phyloP scores from a whole-genome alignment of 2,888 invertebrate genomes.

The Drosophila fungiperda region DNA sequence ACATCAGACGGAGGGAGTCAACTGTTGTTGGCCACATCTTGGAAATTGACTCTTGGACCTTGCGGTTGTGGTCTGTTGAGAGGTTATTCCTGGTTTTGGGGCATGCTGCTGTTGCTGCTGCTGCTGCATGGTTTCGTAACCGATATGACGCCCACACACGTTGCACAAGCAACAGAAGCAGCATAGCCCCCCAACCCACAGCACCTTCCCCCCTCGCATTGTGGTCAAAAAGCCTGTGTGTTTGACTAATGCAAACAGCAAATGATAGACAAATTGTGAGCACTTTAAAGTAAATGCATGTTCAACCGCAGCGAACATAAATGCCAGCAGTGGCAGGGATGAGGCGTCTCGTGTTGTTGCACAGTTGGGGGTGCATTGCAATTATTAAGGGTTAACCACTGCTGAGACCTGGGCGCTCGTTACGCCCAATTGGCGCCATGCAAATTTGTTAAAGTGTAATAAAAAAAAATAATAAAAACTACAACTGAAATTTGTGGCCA shows the following conservation, averaged over 20 bases:
- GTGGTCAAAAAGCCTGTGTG: constrained; percentile 2
- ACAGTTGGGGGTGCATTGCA: constrained; percentile 22
- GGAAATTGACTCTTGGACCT: constrained; percentile 49
- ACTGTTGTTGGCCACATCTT: constrained; percentile 14
- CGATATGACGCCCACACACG: constrained; percentile 77
- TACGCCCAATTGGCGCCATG: constrained; percentile 62
- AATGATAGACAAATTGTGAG: constrained; percentile 44
- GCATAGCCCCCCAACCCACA: background rate
- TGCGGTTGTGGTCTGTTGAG: constrained; percentile 43
- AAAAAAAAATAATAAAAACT: background rate
- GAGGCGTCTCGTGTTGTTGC: constrained; percentile 3
- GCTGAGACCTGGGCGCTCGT: constrained; percentile 24
- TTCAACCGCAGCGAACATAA: constrained; percentile 26
- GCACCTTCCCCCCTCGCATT: background rate
- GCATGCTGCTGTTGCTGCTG: constrained; percentile 12
- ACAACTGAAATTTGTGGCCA: background rate
- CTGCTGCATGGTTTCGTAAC: constrained; percentile 59
- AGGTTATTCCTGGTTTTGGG: constrained; percentile 4
- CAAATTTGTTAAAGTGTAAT: constrained; percentile 16
- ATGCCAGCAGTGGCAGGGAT: background rate
- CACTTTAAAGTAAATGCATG: constrained; percentile 45
- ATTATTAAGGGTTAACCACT: constrained; percentile 10
- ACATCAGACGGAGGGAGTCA: background rate
- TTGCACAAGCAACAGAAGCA: constrained; percentile 22
- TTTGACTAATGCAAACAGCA: constrained; percentile 55